Evolutionary conservation across 2,888 invertebrate species (phyloP).

Genomic region (Drosophila ochracea): DNA sequence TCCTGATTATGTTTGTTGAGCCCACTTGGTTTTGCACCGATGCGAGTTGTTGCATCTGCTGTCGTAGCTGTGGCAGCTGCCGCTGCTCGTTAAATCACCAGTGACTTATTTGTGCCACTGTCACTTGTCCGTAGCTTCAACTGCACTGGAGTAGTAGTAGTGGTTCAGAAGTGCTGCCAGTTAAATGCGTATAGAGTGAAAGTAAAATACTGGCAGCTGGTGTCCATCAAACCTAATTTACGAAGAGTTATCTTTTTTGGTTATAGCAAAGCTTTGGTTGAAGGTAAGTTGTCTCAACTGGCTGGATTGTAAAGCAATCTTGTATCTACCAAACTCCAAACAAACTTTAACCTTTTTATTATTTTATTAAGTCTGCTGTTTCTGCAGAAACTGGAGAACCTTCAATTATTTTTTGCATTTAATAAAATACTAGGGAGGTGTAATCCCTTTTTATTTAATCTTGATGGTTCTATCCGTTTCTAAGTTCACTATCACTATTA

Average conservation of each 20-base stretch:
- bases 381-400: not conserved
- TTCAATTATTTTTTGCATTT: not conserved
- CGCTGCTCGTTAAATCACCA: conserved; percentile 59
- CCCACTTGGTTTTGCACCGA: conserved; percentile 29
- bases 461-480: too few relatives aligned
- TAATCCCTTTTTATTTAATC: not conserved
- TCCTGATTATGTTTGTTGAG: conserved; percentile 78
- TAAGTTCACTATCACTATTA: not conserved
- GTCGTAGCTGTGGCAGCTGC: not conserved
- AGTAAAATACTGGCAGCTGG: not conserved
- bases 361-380: not conserved
- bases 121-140: conserved; percentile 17
- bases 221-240: not conserved
- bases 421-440: not conserved
- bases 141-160: not conserved
- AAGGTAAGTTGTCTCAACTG: not conserved
- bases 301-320: not conserved
- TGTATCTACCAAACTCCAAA: not conserved
- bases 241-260: not conserved
- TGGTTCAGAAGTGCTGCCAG: not conserved
- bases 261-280: not conserved
- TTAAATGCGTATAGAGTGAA: not conserved
- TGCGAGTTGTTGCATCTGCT: not conserved
- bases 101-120: conserved; percentile 68
- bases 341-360: not conserved